These are phyloP conservation scores for Eupithecia pulchellata DNA, from an alignment of 2,888 invertebrate species.

Conservation along the genomic window DNA sequence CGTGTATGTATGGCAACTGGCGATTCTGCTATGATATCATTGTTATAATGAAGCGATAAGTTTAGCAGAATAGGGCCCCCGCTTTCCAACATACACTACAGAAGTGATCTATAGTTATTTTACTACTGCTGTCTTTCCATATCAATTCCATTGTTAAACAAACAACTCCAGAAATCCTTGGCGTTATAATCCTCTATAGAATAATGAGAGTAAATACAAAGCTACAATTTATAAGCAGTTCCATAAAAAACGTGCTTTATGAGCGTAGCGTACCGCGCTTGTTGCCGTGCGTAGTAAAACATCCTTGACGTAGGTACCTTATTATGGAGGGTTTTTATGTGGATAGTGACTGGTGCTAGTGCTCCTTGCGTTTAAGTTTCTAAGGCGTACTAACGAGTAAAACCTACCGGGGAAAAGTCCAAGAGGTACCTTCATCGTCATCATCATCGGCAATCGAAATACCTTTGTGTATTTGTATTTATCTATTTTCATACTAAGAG, in stretches of 20 bases:
- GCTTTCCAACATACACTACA: background rate
- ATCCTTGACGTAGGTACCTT: conserved; percentile 9
- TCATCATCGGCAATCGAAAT: no score
- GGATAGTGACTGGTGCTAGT: conserved; percentile 13
- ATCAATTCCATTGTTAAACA: background rate
- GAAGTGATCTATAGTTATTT: background rate
- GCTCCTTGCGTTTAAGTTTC: background rate
- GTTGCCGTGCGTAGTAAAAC: conserved; percentile 37
- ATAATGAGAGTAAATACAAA: conserved; percentile 18
- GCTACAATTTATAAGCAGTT: conserved; percentile 35
- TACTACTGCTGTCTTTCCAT: background rate
- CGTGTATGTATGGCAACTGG: no score
- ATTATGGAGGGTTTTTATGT: background rate
- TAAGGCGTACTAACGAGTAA: no score
- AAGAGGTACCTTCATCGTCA: no score
- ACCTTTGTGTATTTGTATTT: no score
- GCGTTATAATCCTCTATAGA: background rate
- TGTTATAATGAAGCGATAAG: no score
- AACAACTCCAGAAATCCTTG: background rate
- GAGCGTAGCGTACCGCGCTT: conserved; percentile 26
- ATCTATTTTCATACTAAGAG: no score
- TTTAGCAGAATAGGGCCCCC: no score
- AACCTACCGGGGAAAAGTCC: no score
- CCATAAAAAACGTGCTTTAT: conserved; percentile 41
- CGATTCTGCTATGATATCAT: no score